A percentile compares a stretch with the other conserved stretches of the same genome.
Conservation (phyloP, 2,113 vertebrate species). For the Cephalopholis sonnerati region DNA sequence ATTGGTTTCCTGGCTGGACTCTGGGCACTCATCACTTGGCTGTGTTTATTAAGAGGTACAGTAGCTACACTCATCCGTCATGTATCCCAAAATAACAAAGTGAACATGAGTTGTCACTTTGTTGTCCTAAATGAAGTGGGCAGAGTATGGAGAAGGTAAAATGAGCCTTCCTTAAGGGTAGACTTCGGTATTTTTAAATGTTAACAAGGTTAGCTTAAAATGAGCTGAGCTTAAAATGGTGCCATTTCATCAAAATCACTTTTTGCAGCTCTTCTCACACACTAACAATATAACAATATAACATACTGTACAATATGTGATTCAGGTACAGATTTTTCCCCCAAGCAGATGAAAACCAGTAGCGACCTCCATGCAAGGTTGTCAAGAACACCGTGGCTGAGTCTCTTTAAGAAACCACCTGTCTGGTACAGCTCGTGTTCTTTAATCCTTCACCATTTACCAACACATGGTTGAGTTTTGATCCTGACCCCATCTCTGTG, state of each 20-base stretch:
- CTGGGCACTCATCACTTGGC: conserved; percentile 89
- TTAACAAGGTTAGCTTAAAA: no score
- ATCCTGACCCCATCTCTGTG: background rate
- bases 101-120: background rate
- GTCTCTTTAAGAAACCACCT: conserved; percentile 84
- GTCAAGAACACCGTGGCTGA: conserved; percentile 82
- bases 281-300: background rate
- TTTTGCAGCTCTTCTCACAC: no score
- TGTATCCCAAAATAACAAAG: background rate
- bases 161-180: background rate
- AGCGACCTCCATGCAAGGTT: conserved; percentile 59
- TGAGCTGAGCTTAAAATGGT: no score
- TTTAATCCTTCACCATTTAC: background rate
- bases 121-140: background rate
- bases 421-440: conserved; percentile 85
- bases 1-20: conserved; percentile 86
- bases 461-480: background rate
- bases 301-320: background rate
- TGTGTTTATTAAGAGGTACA: conserved; percentile 85
- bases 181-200: no score
- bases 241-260: no score
- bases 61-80: background rate
- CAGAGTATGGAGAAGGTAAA: background rate
- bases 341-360: conserved; percentile 59
- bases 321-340: conserved; percentile 78